Base-by-base conservation (phyloP, 2,888 invertebrate species). In the Ligdia adustata region DNA sequence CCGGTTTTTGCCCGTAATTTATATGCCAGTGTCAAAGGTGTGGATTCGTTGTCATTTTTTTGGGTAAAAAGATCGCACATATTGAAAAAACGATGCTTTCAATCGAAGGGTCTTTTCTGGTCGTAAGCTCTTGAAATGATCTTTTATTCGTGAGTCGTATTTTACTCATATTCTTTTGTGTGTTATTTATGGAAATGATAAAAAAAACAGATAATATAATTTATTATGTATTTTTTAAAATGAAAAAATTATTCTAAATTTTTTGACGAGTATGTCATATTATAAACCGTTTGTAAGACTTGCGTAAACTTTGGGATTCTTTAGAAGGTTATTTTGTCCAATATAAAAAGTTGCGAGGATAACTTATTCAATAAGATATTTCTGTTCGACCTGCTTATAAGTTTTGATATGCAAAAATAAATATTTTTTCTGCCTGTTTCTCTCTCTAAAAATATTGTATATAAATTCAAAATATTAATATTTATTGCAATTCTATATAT, bases 11-110 rank as follows among this genome's bases (percentile, higher is more conserved):
- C 35, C 24, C 62, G 49, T 66, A 65, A 78, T 75, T 70, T 74
- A 78, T 76, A 53, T 69, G 48, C 42, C 50, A 52, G 62, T 62
- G 72, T 66, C 69, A 64, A 66, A 78, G 73, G 74, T 75, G 69
- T 54, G 55, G 65, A 62, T 56, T 54, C 64, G 53, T 58, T 71
- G 66, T 69, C 69, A 68, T 69, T 62, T 68, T 57, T 57, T 33
- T 29, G 35, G 18, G 22, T 2, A n/a, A n/a, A 22, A 22, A 22
- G 22, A 22, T 7, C 22, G 3, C 7, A 22, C 7, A 22, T 22
- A 22, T 22, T 22, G 22, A 9, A 35, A 42, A 29, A 39, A n/a
- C n/a, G 62, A 43, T 32, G 40, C 63, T 66, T 66, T 66, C 60
- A 15, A 40, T 32, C 12, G 16, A 13, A 7, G 9, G 26, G 29